phyloP scores from a whole-genome alignment of 2,888 invertebrate species.

The Gymnoscelis rufifasciata region DNA sequence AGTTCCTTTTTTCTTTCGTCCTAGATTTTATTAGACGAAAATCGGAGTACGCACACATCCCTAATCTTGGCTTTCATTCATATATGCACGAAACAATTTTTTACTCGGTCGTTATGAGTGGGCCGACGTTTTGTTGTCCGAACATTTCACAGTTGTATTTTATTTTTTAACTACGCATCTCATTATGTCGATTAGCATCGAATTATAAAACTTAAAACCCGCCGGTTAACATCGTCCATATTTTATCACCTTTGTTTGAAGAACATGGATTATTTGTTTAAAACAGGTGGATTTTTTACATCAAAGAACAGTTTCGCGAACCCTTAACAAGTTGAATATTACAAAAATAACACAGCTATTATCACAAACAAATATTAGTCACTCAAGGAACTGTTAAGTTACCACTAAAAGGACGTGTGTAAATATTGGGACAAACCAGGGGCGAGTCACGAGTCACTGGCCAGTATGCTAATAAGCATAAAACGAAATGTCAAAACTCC shows the following conservation, averaged over 20 bases:
- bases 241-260: background rate
- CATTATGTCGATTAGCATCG: constrained; percentile 20
- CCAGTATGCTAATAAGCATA: constrained; percentile 68
- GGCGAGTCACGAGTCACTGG: constrained; percentile 52
- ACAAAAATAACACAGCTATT: constrained; percentile 20
- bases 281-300: constrained; percentile 13
- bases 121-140: constrained; percentile 61
- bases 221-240: no score
- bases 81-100: constrained; percentile 59
- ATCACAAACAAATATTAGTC: constrained; percentile 24
- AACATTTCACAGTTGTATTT: constrained; percentile 46
- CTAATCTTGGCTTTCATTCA: constrained; percentile 54
- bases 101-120: constrained; percentile 54
- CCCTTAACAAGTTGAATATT: constrained; percentile 16
- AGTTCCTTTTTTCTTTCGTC: background rate
- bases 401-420: constrained; percentile 51
- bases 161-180: constrained; percentile 26
- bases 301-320: constrained; percentile 10
- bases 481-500: constrained; percentile 60
- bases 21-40: background rate
- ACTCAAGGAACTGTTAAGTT: constrained; percentile 28
- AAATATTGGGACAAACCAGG: constrained; percentile 56
- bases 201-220: background rate
- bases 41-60: constrained; percentile 6
- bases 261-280: background rate